Percentiles rank a stretch among this genome's conserved stretches.
Conservation (phyloP, 2,113 vertebrate genomes). For the Scomber colias region DNA sequence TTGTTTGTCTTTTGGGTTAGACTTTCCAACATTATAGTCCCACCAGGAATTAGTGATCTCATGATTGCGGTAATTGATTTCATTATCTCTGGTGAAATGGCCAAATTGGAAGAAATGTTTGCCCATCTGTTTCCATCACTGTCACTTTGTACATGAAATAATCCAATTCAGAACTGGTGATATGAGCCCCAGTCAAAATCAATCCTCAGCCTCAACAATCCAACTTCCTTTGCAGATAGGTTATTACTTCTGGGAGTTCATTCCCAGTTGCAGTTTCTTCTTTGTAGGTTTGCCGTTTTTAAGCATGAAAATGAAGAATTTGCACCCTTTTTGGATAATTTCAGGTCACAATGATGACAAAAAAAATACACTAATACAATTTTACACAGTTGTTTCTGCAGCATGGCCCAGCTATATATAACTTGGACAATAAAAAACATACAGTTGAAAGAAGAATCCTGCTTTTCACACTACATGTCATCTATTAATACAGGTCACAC, state of each 20-base stretch:
- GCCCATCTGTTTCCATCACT: neutral
- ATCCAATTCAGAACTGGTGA: neutral
- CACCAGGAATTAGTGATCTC: neutral
- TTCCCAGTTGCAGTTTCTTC: neutral
- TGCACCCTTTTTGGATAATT: too few relatives aligned
- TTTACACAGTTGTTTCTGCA: too few relatives aligned
- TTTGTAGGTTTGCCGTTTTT: neutral
- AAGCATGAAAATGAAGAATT: too few relatives aligned
- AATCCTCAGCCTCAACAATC: neutral
- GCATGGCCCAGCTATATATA: neutral
- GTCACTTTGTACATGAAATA: neutral
- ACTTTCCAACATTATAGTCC: neutral
- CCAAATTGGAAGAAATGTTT: neutral
- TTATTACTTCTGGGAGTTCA: constrained; percentile 7
- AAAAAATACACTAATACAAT: too few relatives aligned
- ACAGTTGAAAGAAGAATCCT: too few relatives aligned
- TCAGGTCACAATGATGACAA: too few relatives aligned
- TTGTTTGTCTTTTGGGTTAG: neutral
- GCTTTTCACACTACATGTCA: too few relatives aligned
- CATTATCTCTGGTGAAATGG: neutral
- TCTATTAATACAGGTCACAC: neutral
- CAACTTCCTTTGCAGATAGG: neutral
- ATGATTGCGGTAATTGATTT: neutral
- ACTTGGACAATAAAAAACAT: neutral
- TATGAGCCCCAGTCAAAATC: neutral